A percentile compares a stretch with the other conserved stretches of the same genome.
Evolutionary conservation across 2,888 invertebrate species (phyloP).

Genomic region (Gymnosoma rotundatum): DNA sequence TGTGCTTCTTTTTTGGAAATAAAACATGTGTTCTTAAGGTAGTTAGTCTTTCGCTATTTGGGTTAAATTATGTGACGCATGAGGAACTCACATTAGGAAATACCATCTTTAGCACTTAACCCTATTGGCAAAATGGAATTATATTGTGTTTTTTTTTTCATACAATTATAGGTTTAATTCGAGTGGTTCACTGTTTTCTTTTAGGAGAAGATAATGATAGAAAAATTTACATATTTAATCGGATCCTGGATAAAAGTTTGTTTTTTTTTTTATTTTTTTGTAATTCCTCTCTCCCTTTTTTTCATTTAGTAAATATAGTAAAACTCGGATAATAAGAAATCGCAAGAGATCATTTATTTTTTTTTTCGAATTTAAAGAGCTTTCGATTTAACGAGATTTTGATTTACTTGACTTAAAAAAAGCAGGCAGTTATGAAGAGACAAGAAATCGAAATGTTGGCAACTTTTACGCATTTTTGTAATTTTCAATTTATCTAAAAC

Average conservation of each 20-base stretch:
- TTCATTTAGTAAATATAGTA: no score
- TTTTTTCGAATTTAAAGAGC: no score
- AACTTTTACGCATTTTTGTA: no score
- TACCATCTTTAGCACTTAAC: constrained; percentile 68
- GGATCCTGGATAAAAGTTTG: not conserved
- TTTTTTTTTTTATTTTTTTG: not conserved
- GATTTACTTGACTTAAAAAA: no score
- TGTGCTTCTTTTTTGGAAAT: constrained; percentile 50
- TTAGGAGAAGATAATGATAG: not conserved
- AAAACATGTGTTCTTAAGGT: constrained; percentile 50
- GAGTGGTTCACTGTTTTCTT: not conserved
- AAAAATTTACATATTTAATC: not conserved
- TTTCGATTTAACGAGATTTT: no score
- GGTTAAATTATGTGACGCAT: constrained; percentile 51
- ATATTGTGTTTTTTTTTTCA: not conserved
- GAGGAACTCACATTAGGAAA: constrained; percentile 39
- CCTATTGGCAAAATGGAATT: constrained; percentile 42
- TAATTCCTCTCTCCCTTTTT: no score
- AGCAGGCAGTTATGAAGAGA: no score
- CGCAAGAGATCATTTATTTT: no score
- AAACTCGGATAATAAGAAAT: no score
- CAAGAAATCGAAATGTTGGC: no score
- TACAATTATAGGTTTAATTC: constrained; percentile 18
- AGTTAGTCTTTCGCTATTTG: constrained; percentile 20
- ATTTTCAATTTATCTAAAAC: no score